Conservation (phyloP, 1,140 invertebrate genomes). For the Euglossa dilemma region DNA sequence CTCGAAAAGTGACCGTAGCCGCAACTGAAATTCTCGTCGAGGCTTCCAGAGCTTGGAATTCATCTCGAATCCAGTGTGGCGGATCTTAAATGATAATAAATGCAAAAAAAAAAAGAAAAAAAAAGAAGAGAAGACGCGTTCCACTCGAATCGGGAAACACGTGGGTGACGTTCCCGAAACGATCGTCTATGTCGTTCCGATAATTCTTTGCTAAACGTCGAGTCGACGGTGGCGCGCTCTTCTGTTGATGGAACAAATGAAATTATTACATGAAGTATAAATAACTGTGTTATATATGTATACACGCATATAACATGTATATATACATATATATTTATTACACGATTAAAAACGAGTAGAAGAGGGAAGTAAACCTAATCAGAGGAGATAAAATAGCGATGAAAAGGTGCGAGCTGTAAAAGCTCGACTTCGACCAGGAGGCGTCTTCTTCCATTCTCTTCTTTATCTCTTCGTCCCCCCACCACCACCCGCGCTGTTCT, state of each 20-base stretch:
- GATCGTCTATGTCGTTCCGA: not conserved
- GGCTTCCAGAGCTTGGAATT: not conserved
- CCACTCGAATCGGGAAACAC: not conserved
- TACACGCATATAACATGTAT: constrained; percentile 51
- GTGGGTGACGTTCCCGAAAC: not conserved
- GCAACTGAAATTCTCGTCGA: not conserved
- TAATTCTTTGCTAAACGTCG: constrained; percentile 1
- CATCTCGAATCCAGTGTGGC: not conserved
- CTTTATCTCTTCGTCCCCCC: constrained; percentile 33
- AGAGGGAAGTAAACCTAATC: constrained; percentile 59
- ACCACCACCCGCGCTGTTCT: constrained; percentile 24
- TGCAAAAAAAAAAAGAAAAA: not conserved
- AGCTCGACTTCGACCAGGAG: constrained; percentile 68
- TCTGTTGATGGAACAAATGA: constrained; percentile 70
- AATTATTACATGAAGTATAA: constrained; percentile 80
- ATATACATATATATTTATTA: constrained; percentile 80
- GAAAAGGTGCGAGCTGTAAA: constrained; percentile 72
- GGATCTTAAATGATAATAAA: not conserved
- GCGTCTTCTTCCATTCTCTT: constrained; percentile 63
- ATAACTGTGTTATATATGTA: constrained; percentile 78
- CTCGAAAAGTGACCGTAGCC: constrained; percentile 28
- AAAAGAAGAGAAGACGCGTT: not conserved
- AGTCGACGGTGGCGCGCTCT: constrained; percentile 14
- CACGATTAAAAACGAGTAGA: constrained; percentile 71
- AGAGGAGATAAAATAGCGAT: constrained; percentile 72